Conservation (phyloP, 2,888 invertebrate genomes). For the Yponomeuta cagnagella region DNA sequence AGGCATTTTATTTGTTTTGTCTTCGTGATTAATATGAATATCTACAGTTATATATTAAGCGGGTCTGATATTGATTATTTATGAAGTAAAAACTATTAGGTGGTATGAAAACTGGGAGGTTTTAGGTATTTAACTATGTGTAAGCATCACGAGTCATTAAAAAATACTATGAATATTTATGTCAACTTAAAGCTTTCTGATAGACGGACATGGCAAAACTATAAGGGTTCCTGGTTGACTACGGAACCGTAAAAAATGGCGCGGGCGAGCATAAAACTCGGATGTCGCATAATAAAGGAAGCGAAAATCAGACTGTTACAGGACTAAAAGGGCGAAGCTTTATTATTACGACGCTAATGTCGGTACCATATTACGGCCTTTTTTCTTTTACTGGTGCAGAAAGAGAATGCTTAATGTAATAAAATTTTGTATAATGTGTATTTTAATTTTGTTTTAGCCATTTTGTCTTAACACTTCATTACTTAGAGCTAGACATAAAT, state of each 20-base stretch:
- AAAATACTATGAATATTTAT: no score
- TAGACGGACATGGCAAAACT: no score
- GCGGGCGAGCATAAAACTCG: slow-evolving; percentile 55
- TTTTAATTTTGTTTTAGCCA: slow-evolving; percentile 9
- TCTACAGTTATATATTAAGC: no score
- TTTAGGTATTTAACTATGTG: no score
- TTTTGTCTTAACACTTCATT: background rate
- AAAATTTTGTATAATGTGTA: slow-evolving; percentile 8
- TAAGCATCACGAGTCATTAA: no score
- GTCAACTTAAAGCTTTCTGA: no score
- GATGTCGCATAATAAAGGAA: slow-evolving; percentile 63
- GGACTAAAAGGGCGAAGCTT: slow-evolving; percentile 42
- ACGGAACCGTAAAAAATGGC: slow-evolving; percentile 56
- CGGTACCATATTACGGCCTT: slow-evolving; percentile 37
- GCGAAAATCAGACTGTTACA: slow-evolving; percentile 42
- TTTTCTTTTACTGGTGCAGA: slow-evolving; percentile 26
- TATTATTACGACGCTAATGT: slow-evolving; percentile 65
- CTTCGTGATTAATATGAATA: no score
- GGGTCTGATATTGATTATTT: no score
- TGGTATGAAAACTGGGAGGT: no score
- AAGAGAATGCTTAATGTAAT: slow-evolving; percentile 17
- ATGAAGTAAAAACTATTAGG: no score
- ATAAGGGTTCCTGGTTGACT: no score
- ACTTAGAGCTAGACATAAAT: background rate
- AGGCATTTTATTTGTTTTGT: no score